Percentiles rank a stretch among this genome's conserved stretches.
Evolutionary conservation across 2,797 vertebrate species (phyloP).

Genomic region (Trachops cirrhosus): DNA sequence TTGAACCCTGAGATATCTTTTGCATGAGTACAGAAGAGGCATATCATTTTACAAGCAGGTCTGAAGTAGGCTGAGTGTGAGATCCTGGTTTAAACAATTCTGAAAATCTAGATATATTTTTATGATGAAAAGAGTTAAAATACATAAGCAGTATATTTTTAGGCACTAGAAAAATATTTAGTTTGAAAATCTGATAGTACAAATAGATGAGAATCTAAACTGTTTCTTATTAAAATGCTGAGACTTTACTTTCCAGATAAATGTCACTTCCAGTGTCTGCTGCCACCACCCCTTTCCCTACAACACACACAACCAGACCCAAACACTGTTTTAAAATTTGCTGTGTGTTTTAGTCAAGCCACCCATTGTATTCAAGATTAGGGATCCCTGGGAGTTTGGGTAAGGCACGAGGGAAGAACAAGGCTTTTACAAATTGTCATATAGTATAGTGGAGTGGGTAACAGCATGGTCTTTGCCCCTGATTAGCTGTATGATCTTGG

Average conservation of each 20-base stretch:
- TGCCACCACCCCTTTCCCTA: background rate
- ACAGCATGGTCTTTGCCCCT: background rate
- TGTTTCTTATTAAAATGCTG: background rate
- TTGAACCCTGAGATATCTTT: slow-evolving; percentile 11
- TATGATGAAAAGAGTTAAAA: background rate
- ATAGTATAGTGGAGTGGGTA: background rate
- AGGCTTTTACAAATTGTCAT: background rate
- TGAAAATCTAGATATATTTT: background rate
- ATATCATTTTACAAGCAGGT: background rate
- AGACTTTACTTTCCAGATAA: background rate
- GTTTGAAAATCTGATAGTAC: background rate
- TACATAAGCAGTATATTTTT: background rate
- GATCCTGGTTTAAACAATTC: background rate
- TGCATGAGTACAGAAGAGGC: background rate
- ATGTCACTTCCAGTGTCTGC: background rate
- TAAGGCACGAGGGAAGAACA: background rate
- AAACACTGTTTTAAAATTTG: background rate
- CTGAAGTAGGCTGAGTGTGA: background rate
- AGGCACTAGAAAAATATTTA: background rate
- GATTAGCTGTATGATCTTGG: background rate
- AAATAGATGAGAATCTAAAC: background rate
- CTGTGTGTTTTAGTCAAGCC: background rate
- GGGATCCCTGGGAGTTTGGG: background rate
- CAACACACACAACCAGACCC: background rate
- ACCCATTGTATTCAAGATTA: background rate